Evolutionary conservation across 2,797 vertebrate genomes (phyloP).

Genomic region (Phalanger gymnotis): DNA sequence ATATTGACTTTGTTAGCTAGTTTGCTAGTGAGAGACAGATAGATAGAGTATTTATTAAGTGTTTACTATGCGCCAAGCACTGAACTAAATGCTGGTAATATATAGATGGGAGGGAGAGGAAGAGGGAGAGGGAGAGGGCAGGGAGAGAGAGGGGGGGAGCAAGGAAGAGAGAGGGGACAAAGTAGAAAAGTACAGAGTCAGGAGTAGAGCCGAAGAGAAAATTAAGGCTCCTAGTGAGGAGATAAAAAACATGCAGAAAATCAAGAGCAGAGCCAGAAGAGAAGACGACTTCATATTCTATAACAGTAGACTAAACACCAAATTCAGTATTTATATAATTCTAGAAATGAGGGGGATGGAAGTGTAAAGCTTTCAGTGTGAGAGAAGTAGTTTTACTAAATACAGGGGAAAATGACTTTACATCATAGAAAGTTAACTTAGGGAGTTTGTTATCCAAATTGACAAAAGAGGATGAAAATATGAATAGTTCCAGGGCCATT

Average conservation of each 20-base stretch:
- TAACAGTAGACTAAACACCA: background rate
- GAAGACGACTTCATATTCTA: background rate
- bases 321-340: background rate
- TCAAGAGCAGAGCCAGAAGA: background rate
- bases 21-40: background rate
- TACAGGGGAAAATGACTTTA: background rate
- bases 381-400: background rate
- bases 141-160: rapidly evolving
- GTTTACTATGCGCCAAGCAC: background rate
- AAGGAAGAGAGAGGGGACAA: background rate
- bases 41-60: background rate
- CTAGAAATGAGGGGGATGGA: background rate
- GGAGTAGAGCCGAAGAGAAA: background rate
- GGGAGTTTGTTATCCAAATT: background rate
- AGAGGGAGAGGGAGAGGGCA: too few species aligned
- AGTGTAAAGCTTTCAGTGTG: background rate
- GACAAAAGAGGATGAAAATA: background rate
- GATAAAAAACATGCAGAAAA: background rate
- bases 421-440: constrained; percentile 27
- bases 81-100: background rate
- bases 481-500: background rate
- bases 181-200: background rate
- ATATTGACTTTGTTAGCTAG: background rate
- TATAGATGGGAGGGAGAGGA: rapidly evolving
- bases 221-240: background rate